phyloP scores from a whole-genome alignment of 2,113 vertebrate genomes.

The Ailurus styani region DNA sequence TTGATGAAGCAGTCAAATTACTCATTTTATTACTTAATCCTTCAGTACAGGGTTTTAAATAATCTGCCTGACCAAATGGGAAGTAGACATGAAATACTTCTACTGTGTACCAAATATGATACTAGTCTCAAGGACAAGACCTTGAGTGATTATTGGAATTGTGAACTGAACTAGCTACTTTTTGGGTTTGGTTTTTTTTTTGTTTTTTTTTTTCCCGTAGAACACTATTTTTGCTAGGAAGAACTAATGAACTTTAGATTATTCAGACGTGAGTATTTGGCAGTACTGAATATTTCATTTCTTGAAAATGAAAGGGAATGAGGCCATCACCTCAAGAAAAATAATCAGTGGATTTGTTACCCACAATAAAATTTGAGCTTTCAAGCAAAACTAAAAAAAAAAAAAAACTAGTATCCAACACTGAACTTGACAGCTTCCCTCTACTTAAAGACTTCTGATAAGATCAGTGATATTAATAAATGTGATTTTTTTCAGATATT shows the following conservation, averaged over 20 bases:
- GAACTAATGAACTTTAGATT: not conserved
- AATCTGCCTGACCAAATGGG: not conserved
- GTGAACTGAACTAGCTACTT: not conserved
- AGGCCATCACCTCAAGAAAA: not conserved
- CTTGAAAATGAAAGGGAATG: not conserved
- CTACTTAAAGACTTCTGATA: not conserved
- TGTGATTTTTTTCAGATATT: not conserved
- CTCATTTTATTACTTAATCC: not conserved
- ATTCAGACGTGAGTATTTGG: not conserved
- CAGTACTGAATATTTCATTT: not conserved
- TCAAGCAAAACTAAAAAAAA: not conserved
- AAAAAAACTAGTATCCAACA: not conserved
- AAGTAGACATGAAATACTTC: not conserved
- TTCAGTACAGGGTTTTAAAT: not conserved
- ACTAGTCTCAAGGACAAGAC: not conserved
- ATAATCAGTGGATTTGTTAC: not conserved
- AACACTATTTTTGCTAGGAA: not conserved
- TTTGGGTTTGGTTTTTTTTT: too few species aligned
- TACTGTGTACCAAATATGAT: rapidly evolving
- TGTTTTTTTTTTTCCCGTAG: not conserved
- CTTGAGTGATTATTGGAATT: not conserved
- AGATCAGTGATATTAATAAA: not conserved
- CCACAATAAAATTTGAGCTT: not conserved
- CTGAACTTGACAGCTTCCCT: not conserved
- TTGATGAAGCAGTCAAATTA: not conserved